Base-by-base conservation (phyloP, 2,888 invertebrate species). In the Imbricaverruca yamaguchii region DNA sequence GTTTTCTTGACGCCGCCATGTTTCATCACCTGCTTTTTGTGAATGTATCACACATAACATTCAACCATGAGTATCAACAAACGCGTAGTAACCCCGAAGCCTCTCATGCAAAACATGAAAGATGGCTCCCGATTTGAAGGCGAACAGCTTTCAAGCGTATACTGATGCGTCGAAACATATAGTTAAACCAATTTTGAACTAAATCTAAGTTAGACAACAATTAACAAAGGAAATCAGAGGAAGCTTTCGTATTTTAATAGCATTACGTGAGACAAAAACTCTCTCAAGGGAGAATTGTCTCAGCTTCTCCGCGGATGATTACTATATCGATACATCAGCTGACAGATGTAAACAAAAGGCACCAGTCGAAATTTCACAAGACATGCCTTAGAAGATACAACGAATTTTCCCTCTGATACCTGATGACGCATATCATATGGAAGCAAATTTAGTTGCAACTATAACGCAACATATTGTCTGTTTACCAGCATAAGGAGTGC, bases 101-200 rank as follows among this genome's bases (percentile, higher is more conserved):
- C 18, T 21, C 3, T 23, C 8, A 21, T 11, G 18, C 55, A 55
- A 74, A 55, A 74, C 74, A 74, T 74, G 74, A 74, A 69, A 74
- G 74, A 74, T 74, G 74, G 74, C 74, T 55, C 18, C 74, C 74
- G 23, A 74, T 74, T 74, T 74, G 74, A 74, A 53, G 55, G 21
- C 13, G 55, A 74, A 74, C 74, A 55, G 8, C 53, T 53, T 9
- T 9, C 55, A 8, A 21, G 21, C 11, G 53, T 74, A 55, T 55
- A 55, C 0, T 4, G 7, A 74, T 74, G 6, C 53, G 55, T 55
- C 8, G 6, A 74, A 21, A 21, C 53, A 74, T 74, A 74, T 74
- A 74, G 74, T 74, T 55, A 10, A 3, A 39, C 3, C n/a, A 65
- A 9, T 23, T 65, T n/a, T 65, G 7, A 23, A 65, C n/a, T 23